Conservation (phyloP, 2,888 invertebrate species). For the Lamellibrachia satsuma region DNA sequence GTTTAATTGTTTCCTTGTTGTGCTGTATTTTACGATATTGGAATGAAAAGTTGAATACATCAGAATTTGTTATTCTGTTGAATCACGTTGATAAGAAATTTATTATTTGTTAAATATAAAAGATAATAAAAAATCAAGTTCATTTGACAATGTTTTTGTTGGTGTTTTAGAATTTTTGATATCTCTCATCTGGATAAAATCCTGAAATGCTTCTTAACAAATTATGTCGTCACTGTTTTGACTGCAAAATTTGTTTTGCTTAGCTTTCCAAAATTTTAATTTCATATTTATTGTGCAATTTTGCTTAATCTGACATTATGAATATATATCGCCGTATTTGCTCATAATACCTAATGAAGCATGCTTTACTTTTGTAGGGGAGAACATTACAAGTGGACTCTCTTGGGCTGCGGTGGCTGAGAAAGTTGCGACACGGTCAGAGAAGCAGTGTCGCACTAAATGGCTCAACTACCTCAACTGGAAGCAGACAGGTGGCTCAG, state of each 20-base stretch:
- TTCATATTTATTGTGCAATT: background rate
- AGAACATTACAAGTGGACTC: constrained; percentile 65
- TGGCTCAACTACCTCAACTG: constrained; percentile 69
- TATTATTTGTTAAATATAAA: too few relatives aligned
- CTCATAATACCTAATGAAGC: constrained; percentile 18
- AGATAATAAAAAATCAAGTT: too few relatives aligned
- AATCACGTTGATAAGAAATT: too few relatives aligned
- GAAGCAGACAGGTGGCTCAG: constrained; percentile 67
- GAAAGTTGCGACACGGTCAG: constrained; percentile 65
- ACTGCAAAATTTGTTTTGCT: background rate
- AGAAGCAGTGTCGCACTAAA: constrained; percentile 69
- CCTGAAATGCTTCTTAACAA: background rate
- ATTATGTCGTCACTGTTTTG: background rate
- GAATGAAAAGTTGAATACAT: too few relatives aligned
- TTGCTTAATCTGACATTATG: background rate
- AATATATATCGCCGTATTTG: background rate
- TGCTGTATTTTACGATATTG: too few relatives aligned
- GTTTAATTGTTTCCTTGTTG: too few relatives aligned
- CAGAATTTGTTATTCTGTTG: too few relatives aligned
- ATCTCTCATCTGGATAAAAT: too few relatives aligned
- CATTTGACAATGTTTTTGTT: too few relatives aligned
- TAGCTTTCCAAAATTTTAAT: background rate
- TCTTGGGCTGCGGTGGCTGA: constrained; percentile 67
- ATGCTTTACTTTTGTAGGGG: constrained; percentile 50
- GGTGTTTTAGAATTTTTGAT: too few relatives aligned